A percentile compares a stretch with the other conserved stretches of the same genome.
phyloP scores from a whole-genome alignment of 2,888 invertebrate genomes.

The Lamellibrachia satsuma region DNA sequence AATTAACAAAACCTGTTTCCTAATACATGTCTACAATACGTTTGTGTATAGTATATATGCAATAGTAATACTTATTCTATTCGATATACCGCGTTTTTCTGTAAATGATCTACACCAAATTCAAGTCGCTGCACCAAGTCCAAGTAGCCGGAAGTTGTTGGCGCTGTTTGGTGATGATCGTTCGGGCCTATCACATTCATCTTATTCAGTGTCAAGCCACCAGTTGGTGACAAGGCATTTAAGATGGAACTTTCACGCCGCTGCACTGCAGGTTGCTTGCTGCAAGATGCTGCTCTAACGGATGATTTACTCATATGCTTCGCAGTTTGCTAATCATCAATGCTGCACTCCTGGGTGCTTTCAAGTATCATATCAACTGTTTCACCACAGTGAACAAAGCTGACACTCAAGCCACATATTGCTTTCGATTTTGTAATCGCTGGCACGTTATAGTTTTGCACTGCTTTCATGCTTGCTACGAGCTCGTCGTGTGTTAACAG shows the following conservation, averaged over 20 bases:
- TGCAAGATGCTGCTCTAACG: background rate
- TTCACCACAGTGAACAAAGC: conserved; percentile 36
- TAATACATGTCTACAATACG: too few species aligned
- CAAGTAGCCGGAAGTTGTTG: too few species aligned
- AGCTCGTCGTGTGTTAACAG: conserved; percentile 40
- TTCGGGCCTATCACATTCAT: conserved; percentile 30
- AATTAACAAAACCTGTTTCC: too few species aligned
- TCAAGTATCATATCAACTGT: conserved; percentile 33
- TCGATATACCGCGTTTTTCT: too few species aligned
- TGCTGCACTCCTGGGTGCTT: conserved; percentile 36
- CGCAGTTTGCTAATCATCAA: conserved; percentile 26
- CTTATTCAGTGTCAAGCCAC: conserved; percentile 37
- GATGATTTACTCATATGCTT: background rate
- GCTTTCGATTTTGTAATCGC: background rate
- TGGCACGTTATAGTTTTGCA: conserved; percentile 30
- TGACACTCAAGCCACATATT: conserved; percentile 28
- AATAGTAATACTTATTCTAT: too few species aligned
- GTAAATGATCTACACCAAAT: too few species aligned
- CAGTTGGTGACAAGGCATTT: conserved; percentile 38
- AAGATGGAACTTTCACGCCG: conserved; percentile 39
- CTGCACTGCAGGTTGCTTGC: conserved; percentile 9
- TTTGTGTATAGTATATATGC: too few species aligned
- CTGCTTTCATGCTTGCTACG: conserved; percentile 28
- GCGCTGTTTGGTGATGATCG: conserved; percentile 29
- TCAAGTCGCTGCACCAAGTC: too few species aligned